These are phyloP conservation scores for Papio anubis DNA, from an alignment of 2,113 vertebrate species.

Conservation along the genomic window DNA sequence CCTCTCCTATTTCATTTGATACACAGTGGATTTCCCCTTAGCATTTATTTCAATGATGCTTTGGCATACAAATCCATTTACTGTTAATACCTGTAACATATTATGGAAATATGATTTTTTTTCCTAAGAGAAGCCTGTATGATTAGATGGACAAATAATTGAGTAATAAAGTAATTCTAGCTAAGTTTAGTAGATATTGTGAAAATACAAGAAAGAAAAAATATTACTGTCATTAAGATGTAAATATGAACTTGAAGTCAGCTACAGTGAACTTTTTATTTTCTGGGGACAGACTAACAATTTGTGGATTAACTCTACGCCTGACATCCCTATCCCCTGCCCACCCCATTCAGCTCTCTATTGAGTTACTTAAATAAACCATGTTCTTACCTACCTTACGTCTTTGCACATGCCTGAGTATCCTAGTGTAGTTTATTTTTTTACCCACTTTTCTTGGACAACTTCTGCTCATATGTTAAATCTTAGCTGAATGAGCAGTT, in stretches of 20 bases:
- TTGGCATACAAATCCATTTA: background rate
- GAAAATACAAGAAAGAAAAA: background rate
- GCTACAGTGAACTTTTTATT: background rate
- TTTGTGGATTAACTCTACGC: background rate
- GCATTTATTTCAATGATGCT: slow-evolving; percentile 1
- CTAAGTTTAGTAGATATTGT: background rate
- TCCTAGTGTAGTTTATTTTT: background rate
- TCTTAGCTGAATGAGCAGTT: background rate
- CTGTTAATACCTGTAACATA: background rate
- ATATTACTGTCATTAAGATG: background rate
- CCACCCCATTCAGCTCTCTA: background rate
- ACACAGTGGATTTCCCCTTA: background rate
- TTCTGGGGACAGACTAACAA: background rate
- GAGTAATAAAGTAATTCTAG: background rate
- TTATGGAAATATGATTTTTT: background rate
- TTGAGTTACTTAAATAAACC: background rate
- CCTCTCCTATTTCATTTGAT: background rate
- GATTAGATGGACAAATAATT: background rate
- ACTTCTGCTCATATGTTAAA: background rate
- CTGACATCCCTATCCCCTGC: background rate
- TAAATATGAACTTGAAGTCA: background rate
- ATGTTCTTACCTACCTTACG: background rate
- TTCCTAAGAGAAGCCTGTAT: background rate
- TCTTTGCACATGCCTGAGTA: background rate
- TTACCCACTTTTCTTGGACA: background rate